Percentiles rank a stretch among this genome's conserved stretches.
phyloP scores from a whole-genome alignment of 2,888 invertebrate genomes.

The Sericinus montela region DNA sequence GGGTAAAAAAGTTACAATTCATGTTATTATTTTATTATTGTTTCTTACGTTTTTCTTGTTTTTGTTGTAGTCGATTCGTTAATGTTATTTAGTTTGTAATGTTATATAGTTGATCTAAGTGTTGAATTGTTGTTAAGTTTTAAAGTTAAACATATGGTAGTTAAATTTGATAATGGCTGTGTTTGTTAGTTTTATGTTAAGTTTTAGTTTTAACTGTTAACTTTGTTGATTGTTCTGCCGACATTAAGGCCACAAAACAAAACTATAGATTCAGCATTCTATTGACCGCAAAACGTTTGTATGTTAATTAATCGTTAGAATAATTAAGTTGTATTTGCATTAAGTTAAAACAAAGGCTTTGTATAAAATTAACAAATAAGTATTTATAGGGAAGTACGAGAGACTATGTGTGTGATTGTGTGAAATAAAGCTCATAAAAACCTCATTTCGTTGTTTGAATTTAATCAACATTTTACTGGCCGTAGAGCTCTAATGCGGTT shows the following conservation, averaged over 20 bases:
- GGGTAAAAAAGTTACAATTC: slow-evolving; percentile 58
- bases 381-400: slow-evolving; percentile 61
- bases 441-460: slow-evolving; percentile 19
- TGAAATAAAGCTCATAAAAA: slow-evolving; percentile 41
- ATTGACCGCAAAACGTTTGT: slow-evolving; percentile 14
- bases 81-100: slow-evolving; percentile 56
- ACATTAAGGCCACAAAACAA: slow-evolving; percentile 61
- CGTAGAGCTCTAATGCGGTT: slow-evolving; percentile 26
- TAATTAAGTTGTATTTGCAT: slow-evolving; percentile 32
- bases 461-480: slow-evolving; percentile 21
- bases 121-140: slow-evolving; percentile 73
- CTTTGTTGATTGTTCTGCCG: slow-evolving; percentile 57
- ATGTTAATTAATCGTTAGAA: slow-evolving; percentile 23
- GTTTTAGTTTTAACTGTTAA: slow-evolving; percentile 70
- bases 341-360: slow-evolving; percentile 80
- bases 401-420: slow-evolving; percentile 55
- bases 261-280: slow-evolving; percentile 20
- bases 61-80: slow-evolving; percentile 40
- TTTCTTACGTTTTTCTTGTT: slow-evolving; percentile 24
- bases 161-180: slow-evolving; percentile 63
- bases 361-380: slow-evolving; percentile 79
- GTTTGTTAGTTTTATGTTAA: slow-evolving; percentile 79
- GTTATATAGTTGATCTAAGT: slow-evolving; percentile 64
- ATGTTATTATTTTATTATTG: slow-evolving; percentile 33
- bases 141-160: slow-evolving; percentile 47